Percentiles rank a stretch among this genome's conserved stretches.
These are phyloP conservation scores for Pheosia gnoma DNA, from an alignment of 2,888 invertebrate genomes.

Conservation along the genomic window DNA sequence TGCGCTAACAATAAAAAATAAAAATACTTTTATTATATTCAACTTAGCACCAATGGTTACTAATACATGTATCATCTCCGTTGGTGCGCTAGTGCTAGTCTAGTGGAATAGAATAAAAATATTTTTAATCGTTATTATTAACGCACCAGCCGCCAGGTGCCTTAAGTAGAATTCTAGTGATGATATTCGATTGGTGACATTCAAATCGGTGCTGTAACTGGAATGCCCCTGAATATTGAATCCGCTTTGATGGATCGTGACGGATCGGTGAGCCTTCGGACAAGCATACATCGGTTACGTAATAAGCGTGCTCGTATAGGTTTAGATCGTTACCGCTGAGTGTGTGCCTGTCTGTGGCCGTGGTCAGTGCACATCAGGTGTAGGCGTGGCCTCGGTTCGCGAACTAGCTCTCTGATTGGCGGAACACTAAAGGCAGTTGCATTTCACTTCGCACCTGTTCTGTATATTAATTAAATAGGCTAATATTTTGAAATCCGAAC, in stretches of 20 bases:
- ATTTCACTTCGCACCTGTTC: constrained; percentile 69
- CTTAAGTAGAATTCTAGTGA: too few species aligned
- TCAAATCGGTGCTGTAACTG: too few species aligned
- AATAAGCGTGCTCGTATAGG: constrained; percentile 35
- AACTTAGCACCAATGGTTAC: too few species aligned
- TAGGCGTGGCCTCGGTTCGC: constrained; percentile 70
- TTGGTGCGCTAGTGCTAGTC: too few species aligned
- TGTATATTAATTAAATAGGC: constrained; percentile 62
- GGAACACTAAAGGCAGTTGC: constrained; percentile 65
- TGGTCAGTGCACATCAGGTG: constrained; percentile 57
- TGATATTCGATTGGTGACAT: too few species aligned
- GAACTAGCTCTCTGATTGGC: constrained; percentile 63
- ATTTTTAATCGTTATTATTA: too few species aligned
- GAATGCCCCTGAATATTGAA: constrained; percentile 31
- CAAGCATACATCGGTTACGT: constrained; percentile 35
- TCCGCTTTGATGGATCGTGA: constrained; percentile 41
- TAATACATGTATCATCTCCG: too few species aligned
- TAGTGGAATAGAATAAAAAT: too few species aligned
- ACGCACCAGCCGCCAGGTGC: too few species aligned
- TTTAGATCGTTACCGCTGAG: constrained; percentile 41
- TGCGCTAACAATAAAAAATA: too few species aligned
- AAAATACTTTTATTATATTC: too few species aligned
- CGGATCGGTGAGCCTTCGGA: constrained; percentile 28
- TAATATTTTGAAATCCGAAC: constrained; percentile 44
- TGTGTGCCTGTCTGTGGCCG: constrained; percentile 42